Conservation (phyloP, 2,888 invertebrate species). For the Troides aeacus region DNA sequence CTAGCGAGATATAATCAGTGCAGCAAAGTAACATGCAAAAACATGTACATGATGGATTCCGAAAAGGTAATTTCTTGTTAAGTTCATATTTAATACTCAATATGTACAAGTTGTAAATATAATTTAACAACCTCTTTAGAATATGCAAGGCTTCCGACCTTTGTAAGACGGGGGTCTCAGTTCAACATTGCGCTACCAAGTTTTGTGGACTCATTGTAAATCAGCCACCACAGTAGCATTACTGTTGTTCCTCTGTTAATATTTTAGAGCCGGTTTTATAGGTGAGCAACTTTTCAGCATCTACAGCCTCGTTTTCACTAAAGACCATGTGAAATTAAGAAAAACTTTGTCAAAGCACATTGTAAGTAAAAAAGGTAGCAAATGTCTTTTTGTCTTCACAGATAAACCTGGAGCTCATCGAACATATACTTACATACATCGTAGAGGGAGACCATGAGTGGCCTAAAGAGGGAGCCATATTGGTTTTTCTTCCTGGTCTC, state of each 20-base stretch:
- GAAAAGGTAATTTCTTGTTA: constrained; percentile 73
- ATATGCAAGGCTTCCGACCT: too few species aligned
- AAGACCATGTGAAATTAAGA: too few species aligned
- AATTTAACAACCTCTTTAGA: too few species aligned
- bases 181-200: too few species aligned
- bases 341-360: too few species aligned
- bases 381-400: constrained; percentile 39
- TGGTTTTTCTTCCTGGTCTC: constrained; percentile 89
- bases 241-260: too few species aligned
- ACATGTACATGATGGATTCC: constrained; percentile 86
- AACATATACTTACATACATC: constrained; percentile 84
- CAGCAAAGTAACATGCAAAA: constrained; percentile 84
- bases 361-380: neutral
- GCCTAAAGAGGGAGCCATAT: constrained; percentile 86
- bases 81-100: neutral
- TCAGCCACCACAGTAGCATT: too few species aligned
- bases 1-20: constrained; percentile 83
- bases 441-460: constrained; percentile 84
- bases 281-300: too few species aligned
- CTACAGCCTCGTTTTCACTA: too few species aligned
- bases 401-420: constrained; percentile 88
- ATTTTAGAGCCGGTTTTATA: too few species aligned
- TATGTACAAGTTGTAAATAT: neutral
- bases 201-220: too few species aligned
- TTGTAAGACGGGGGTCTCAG: too few species aligned